Conservation (phyloP, 2,797 vertebrate genomes). For the Scarus forsteni region DNA sequence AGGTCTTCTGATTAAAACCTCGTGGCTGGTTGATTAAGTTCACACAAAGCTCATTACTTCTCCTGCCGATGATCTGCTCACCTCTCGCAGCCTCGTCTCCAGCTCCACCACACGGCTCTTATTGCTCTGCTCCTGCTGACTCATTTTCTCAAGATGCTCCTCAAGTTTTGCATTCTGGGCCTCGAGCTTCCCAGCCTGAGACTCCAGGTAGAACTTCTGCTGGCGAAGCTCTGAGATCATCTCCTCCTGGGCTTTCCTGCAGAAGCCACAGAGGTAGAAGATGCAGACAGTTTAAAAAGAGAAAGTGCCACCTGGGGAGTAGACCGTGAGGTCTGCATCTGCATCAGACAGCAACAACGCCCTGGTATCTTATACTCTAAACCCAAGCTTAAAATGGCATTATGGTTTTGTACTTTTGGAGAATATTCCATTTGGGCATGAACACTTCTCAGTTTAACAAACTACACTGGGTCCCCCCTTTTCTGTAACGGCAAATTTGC, state of each 20-base stretch:
- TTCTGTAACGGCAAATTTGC: too few species aligned
- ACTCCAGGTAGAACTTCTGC: constrained; percentile 96
- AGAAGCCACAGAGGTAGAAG: constrained; percentile 16
- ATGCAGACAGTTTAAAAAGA: constrained; percentile 15
- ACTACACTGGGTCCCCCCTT: too few species aligned
- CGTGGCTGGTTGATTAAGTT: too few species aligned
- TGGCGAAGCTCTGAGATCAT: constrained; percentile 99
- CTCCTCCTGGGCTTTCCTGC: constrained; percentile 98
- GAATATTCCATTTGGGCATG: too few species aligned
- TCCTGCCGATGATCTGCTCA: constrained; percentile 48
- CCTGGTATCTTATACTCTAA: too few species aligned
- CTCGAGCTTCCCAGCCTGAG: constrained; percentile 88
- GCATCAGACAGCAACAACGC: too few species aligned
- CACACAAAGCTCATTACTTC: too few species aligned
- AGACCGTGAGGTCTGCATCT: too few species aligned
- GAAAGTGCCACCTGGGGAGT: neutral
- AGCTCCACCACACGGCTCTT: constrained; percentile 88
- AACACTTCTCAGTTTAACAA: too few species aligned
- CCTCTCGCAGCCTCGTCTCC: constrained; percentile 83
- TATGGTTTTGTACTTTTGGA: too few species aligned
- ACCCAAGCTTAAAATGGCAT: too few species aligned
- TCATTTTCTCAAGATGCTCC: constrained; percentile 97
- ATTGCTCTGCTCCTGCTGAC: constrained; percentile 94
- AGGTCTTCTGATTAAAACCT: too few species aligned
- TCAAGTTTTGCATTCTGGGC: constrained; percentile 95